A percentile compares a stretch with the other conserved stretches of the same genome.
Conservation (phyloP, 2,888 invertebrate genomes). For the Ashinkailepas kermadecensis region DNA sequence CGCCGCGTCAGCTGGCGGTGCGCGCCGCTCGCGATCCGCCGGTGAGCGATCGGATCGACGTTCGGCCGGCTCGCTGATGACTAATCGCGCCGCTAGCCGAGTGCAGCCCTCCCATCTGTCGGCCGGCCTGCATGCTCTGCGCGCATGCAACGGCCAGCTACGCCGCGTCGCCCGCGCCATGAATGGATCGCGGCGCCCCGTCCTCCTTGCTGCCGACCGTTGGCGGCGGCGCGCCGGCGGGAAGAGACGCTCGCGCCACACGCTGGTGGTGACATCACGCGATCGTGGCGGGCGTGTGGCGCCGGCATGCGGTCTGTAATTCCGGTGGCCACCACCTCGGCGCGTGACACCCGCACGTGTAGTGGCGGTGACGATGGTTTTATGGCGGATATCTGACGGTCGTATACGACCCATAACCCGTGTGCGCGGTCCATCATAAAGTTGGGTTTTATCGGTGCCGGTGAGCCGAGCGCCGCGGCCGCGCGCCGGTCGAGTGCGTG, state of each 20-base stretch:
- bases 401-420: slow-evolving; percentile 5
- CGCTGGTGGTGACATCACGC: too few species aligned
- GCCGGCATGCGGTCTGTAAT: not conserved
- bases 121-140: not conserved
- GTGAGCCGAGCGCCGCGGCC: not conserved
- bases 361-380: not conserved
- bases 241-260: too few species aligned
- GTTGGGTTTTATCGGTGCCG: not conserved
- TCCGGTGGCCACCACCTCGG: not conserved
- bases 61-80: not conserved
- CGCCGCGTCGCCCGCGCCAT: too few species aligned
- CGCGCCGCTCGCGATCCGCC: not conserved
- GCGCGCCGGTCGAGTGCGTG: not conserved
- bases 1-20: not conserved
- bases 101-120: not conserved
- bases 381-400: not conserved
- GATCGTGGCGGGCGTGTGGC: too few species aligned
- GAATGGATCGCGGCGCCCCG: too few species aligned
- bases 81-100: not conserved
- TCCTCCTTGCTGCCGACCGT: too few species aligned
- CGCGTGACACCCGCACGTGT: not conserved
- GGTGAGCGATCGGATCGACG: not conserved
- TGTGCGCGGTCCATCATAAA: not conserved
- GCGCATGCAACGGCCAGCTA: not conserved
- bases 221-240: too few species aligned